A percentile compares a stretch with the other conserved stretches of the same genome.
phyloP scores from a whole-genome alignment of 2,888 invertebrate species.

The Atherix ibis region DNA sequence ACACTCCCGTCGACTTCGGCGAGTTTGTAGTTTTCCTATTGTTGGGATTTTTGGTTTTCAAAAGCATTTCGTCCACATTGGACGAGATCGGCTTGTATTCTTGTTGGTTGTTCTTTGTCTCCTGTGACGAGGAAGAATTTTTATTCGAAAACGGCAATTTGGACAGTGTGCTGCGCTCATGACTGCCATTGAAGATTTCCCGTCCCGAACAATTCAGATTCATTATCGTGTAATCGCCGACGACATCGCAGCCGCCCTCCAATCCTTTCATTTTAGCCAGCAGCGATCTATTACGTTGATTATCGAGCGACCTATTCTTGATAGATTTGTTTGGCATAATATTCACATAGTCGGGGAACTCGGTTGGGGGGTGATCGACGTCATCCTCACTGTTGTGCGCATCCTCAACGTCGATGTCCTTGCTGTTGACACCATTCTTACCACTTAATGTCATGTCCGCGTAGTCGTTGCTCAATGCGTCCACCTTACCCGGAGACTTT shows the following conservation, averaged over 20 bases:
- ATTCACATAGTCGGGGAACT: background rate
- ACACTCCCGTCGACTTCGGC: too few relatives aligned
- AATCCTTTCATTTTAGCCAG: too few relatives aligned
- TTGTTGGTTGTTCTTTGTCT: background rate
- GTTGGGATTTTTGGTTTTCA: too few relatives aligned
- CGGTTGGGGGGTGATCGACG: background rate
- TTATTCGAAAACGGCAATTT: background rate
- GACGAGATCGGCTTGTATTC: conserved; percentile 14
- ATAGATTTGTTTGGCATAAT: background rate
- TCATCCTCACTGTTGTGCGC: too few relatives aligned
- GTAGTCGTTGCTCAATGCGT: conserved; percentile 14
- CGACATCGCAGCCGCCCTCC: too few relatives aligned
- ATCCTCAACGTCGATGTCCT: too few relatives aligned
- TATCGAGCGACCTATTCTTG: too few relatives aligned
- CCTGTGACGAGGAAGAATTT: background rate
- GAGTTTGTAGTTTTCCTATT: too few relatives aligned
- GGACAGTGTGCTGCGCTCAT: conserved; percentile 1
- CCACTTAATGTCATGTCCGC: conserved; percentile 14
- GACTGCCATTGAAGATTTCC: background rate
- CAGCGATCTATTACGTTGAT: too few relatives aligned
- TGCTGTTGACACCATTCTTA: conserved; percentile 2
- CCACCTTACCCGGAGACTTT: conserved; percentile 7
- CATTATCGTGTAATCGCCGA: conserved; percentile 38
- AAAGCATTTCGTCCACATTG: conserved; percentile 9
- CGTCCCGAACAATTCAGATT: conserved; percentile 19